Conservation (phyloP, 2,113 vertebrate species). For the Vireo altiloquus region DNA sequence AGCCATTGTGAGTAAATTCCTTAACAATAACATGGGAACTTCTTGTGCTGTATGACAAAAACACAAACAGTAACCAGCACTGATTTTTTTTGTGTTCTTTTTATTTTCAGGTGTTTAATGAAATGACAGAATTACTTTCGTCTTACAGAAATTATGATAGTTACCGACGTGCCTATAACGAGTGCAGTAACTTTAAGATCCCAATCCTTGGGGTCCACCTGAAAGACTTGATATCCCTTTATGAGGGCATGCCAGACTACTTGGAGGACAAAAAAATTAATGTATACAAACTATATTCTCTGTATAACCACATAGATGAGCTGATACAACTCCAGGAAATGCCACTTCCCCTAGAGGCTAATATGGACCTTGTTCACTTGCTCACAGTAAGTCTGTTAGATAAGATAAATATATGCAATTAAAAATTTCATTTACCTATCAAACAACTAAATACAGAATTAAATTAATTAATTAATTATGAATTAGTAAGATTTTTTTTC, state of each 20-base stretch:
- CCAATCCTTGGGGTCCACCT: slow-evolving; percentile 95
- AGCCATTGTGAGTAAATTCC: background rate
- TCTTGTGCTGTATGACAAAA: background rate
- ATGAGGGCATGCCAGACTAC: slow-evolving; percentile 92
- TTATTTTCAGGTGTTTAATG: slow-evolving; percentile 83
- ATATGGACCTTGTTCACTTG: slow-evolving; percentile 94
- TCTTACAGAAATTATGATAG: slow-evolving; percentile 93
- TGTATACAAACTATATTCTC: slow-evolving; percentile 87
- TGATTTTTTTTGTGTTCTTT: background rate
- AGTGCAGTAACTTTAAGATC: slow-evolving; percentile 88
- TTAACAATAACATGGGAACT: background rate
- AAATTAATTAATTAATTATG: background rate
- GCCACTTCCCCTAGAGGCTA: slow-evolving; percentile 87
- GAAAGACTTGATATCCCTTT: slow-evolving; percentile 91
- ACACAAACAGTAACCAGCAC: background rate
- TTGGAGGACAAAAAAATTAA: slow-evolving; percentile 91
- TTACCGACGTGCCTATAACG: slow-evolving; percentile 87
- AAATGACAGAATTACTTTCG: slow-evolving; percentile 95
- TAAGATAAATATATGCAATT: background rate
- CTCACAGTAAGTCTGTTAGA: slow-evolving; percentile 80
- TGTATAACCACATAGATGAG: slow-evolving; percentile 92
- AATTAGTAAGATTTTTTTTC: background rate
- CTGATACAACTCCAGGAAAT: slow-evolving; percentile 90
- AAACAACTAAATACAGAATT: background rate
- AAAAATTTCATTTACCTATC: background rate